Evolutionary conservation across 2,797 vertebrate species (phyloP).

Genomic region (Spea hammondii): DNA sequence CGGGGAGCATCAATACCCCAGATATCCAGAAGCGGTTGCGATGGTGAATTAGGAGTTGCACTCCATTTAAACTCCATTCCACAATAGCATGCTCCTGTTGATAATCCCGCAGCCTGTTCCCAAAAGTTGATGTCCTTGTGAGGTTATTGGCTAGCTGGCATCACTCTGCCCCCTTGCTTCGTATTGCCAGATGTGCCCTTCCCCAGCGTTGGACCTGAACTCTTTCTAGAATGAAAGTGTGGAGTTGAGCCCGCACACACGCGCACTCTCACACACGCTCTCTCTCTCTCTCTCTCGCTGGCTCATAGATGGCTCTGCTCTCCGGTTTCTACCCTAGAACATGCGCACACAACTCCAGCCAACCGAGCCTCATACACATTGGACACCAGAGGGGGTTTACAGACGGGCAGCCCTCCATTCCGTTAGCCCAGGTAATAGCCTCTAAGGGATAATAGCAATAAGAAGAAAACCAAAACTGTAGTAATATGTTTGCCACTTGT

Average conservation of each 20-base stretch:
- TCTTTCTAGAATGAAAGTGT: background rate
- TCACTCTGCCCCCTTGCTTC: background rate
- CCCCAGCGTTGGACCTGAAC: background rate
- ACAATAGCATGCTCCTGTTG: conserved; percentile 28
- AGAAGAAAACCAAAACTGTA: no score
- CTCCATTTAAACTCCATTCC: conserved; percentile 49
- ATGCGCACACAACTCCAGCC: conserved; percentile 21
- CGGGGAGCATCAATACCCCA: conserved; percentile 35
- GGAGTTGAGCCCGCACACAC: background rate
- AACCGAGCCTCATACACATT: conserved; percentile 1
- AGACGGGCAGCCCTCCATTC: background rate
- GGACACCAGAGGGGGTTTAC: background rate
- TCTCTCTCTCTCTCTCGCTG: background rate
- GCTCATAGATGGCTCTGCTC: background rate
- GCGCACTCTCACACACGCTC: background rate
- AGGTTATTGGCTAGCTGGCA: background rate
- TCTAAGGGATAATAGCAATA: no score
- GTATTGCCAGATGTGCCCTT: background rate
- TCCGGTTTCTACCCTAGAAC: background rate
- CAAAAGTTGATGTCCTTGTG: conserved; percentile 1
- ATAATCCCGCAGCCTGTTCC: background rate
- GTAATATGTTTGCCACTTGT: no score
- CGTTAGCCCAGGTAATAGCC: no score
- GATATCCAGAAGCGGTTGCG: conserved; percentile 18
- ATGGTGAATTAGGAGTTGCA: conserved; percentile 21